Base-by-base conservation (phyloP, 1,140 invertebrate genomes). In the Sarcophaga peregrina region DNA sequence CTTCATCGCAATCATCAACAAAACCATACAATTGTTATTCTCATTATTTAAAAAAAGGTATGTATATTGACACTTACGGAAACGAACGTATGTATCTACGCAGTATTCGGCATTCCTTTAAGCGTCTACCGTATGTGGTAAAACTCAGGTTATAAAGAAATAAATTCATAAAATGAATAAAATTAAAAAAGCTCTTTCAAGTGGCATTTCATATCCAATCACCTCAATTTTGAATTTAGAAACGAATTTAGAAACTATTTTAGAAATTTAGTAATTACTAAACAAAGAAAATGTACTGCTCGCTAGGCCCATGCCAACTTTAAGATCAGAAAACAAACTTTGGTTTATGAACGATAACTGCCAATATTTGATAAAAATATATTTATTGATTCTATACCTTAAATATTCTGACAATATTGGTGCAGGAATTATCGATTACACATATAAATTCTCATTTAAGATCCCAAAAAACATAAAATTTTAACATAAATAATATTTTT, bases 51-150 rank as follows among this genome's bases (percentile, higher is more conserved):
- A 76, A 15, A 46, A 37, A 37, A 46, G 46, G 15, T 47, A 47
- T 17, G 74, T n/a, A n/a, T n/a, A n/a, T 76, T 50, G 47, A 46
- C 80, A 81, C 50, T 62, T 62, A 62, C 48, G 15, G 62, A 37
- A 68, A 17, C 37, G 46, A 11, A 50, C 37, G 37, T 50, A 17
- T 45, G 37, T 17, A n/a, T 76, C 74, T 7, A 47, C 46, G 17
- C 8, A 46, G 46, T 76, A 37, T 47, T 50, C 47, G 45, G n/a
- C 73, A 74, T 10, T 37, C 45, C 17, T 37, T 37, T 37, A 37
- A 37, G 25, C 25, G 4, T 37, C 25, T 20, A 37, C 73, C 20
- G 54, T 20, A 58, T 58, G 54, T 58, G 15, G 13, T 58, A n/a
- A n/a, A 7, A 13, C 7, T n/a, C 54, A 58, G 54, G 54, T 58